phyloP scores from a whole-genome alignment of 2,888 invertebrate species.

The Cremastinae sp. region DNA sequence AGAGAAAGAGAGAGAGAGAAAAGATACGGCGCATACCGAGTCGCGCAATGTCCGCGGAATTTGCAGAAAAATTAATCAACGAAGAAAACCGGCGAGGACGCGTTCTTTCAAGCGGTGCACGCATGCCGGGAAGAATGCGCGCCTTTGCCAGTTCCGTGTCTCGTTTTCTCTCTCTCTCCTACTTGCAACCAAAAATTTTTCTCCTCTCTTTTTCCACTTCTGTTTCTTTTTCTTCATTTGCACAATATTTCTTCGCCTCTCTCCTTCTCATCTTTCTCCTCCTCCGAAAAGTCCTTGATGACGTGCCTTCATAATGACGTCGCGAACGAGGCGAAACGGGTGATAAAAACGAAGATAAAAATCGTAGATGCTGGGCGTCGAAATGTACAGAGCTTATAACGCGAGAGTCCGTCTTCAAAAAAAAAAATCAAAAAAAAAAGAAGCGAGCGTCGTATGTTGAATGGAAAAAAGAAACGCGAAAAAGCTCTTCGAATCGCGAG shows the following conservation, averaged over 20 bases:
- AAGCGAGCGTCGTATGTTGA: slow-evolving; percentile 2
- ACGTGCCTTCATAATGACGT: slow-evolving; percentile 50
- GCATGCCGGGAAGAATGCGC: slow-evolving; percentile 52
- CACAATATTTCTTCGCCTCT: slow-evolving; percentile 5
- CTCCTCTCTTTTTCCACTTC: neutral
- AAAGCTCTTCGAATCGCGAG: slow-evolving; percentile 35
- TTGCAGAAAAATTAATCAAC: slow-evolving; percentile 59
- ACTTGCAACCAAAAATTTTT: too few species aligned
- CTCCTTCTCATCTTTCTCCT: slow-evolving; percentile 13
- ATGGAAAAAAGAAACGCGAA: slow-evolving; percentile 24
- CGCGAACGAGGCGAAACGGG: slow-evolving; percentile 1
- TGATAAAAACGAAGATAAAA: slow-evolving; percentile 19
- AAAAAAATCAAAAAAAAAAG: slow-evolving; percentile 3
- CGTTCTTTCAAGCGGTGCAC: slow-evolving; percentile 48
- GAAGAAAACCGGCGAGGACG: slow-evolving; percentile 52
- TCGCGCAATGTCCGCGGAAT: slow-evolving; percentile 50
- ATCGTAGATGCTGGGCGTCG: slow-evolving; percentile 8
- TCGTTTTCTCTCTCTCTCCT: neutral
- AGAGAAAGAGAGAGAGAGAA: slow-evolving; percentile 16
- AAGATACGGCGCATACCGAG: slow-evolving; percentile 34
- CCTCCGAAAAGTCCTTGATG: slow-evolving; percentile 39
- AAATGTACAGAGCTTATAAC: slow-evolving; percentile 30
- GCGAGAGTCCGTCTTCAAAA: neutral
- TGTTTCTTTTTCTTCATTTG: slow-evolving; percentile 27
- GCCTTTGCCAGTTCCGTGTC: slow-evolving; percentile 51